Base-by-base conservation (phyloP, 2,797 vertebrate species). In the Chrysocyon brachyurus region DNA sequence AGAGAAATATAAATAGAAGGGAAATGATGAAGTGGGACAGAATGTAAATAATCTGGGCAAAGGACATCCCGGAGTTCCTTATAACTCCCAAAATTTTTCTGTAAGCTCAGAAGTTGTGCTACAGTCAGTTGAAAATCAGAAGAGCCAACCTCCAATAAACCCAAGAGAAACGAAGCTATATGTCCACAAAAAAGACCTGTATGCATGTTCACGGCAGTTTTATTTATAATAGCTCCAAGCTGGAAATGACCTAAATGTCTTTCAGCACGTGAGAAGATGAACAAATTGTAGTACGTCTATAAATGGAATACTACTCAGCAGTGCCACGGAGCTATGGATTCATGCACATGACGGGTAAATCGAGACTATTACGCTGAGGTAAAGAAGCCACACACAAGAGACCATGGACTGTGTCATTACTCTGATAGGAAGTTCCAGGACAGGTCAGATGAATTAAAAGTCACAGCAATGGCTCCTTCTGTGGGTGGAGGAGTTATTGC, bases 321-420 rank as follows among this genome's bases (percentile, higher is more conserved):
- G 1, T 1, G 9, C 9, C 6, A 4, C 0, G 36, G 56, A 28
- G 31, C 81, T 56, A 1, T 12, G 24, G 64, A 28, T 26, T 40
- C 49, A 1, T 0, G 4, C 72, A 22, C 22, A 0, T 17, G 1
- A 7, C 1, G 66, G 40, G 2, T 9, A 11, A 15, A 5, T 40
- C 36, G 15, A 59, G 14, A 64, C 31, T 21, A 0, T 17, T 4
- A 6, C 8, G 22, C 9, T 0, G 31, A 61, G 82, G 4, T 56
- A 49, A 12, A 14, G 77, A 5, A 22, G 72, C 54, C 31, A 33
- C 73, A 33, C 12, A 2, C 28, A 9, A 10, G 56, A 46, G 70
- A 14, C 19, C 15, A 5, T 0, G 1, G 4, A 10, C 40, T 9
- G 5, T 22, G 61, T 8, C 15, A 46, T 5, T 40, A 59, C 49